Conservation (phyloP, 2,888 invertebrate species). For the Eumacrocentrus americanus region DNA sequence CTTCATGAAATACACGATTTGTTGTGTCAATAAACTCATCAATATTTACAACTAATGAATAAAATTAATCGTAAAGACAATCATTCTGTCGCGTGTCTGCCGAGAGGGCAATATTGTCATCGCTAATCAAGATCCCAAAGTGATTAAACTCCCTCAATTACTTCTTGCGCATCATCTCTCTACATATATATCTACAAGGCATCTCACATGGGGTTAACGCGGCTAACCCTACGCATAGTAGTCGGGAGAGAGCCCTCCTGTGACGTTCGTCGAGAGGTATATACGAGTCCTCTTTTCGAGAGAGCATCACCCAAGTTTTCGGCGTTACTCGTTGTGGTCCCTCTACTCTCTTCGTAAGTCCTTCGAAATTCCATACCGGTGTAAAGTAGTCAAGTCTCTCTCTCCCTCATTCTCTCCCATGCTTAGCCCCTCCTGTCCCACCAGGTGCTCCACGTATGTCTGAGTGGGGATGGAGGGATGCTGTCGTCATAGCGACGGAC, state of each 20-base stretch:
- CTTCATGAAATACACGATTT: too few relatives aligned
- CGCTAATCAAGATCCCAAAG: constrained; percentile 16
- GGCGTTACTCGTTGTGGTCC: constrained; percentile 3
- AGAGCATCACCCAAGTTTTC: constrained; percentile 23
- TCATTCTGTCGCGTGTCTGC: constrained; percentile 11
- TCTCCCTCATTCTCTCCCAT: constrained; percentile 4
- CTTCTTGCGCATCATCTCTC: neutral
- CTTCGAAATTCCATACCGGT: constrained; percentile 19
- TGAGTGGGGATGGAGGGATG: constrained; percentile 53
- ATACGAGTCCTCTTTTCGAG: neutral
- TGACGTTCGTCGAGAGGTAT: neutral
- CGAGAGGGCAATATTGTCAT: constrained; percentile 1
- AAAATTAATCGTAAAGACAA: constrained; percentile 10
- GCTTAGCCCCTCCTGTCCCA: constrained; percentile 41
- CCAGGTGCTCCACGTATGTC: constrained; percentile 34
- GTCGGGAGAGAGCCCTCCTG: constrained; percentile 9
- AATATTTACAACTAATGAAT: neutral
- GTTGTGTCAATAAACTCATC: too few relatives aligned
- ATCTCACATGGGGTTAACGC: constrained; percentile 18
- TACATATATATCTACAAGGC: neutral
- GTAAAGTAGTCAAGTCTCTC: constrained; percentile 22
- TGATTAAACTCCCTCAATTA: constrained; percentile 16
- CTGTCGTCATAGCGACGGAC: constrained; percentile 54
- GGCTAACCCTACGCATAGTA: constrained; percentile 24
- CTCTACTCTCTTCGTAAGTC: constrained; percentile 1